These are phyloP conservation scores for Syngnathus acus DNA, from an alignment of 2,797 vertebrate genomes.

Conservation along the genomic window DNA sequence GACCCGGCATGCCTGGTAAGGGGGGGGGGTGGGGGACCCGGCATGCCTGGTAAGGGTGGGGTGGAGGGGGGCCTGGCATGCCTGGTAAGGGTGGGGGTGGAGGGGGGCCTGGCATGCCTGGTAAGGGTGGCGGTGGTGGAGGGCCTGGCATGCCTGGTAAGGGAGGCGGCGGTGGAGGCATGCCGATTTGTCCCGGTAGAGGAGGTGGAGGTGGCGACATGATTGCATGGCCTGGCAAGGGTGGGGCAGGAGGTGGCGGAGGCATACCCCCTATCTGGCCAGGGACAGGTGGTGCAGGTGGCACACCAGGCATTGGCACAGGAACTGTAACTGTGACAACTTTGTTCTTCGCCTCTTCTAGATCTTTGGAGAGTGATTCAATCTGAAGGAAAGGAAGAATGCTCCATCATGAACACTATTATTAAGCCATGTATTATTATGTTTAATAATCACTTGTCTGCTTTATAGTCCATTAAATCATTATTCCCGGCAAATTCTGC, in stretches of 20 bases:
- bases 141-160: slow-evolving; percentile 35
- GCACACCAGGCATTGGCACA: slow-evolving; percentile 39
- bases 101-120: slow-evolving; percentile 40
- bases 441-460: background rate
- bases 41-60: slow-evolving; percentile 58
- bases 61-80: slow-evolving; percentile 45
- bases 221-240: slow-evolving; percentile 30
- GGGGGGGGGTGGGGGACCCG: slow-evolving; percentile 45
- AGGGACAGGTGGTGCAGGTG: slow-evolving; percentile 36
- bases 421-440: background rate
- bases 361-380: slow-evolving; percentile 74
- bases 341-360: slow-evolving; percentile 76
- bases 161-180: slow-evolving; percentile 35
- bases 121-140: slow-evolving; percentile 46
- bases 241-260: slow-evolving; percentile 43
- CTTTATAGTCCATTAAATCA: slow-evolving; percentile 9
- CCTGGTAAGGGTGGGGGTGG: slow-evolving; percentile 48
- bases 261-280: slow-evolving; percentile 35
- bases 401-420: background rate
- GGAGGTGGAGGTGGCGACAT: slow-evolving; percentile 38
- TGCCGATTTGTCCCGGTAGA: slow-evolving; percentile 20
- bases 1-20: slow-evolving; percentile 32
- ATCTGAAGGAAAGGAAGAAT: slow-evolving; percentile 51
- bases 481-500: slow-evolving; percentile 13
- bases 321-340: slow-evolving; percentile 61